Conservation (phyloP, 1,140 invertebrate genomes). For the Formica selysi region DNA sequence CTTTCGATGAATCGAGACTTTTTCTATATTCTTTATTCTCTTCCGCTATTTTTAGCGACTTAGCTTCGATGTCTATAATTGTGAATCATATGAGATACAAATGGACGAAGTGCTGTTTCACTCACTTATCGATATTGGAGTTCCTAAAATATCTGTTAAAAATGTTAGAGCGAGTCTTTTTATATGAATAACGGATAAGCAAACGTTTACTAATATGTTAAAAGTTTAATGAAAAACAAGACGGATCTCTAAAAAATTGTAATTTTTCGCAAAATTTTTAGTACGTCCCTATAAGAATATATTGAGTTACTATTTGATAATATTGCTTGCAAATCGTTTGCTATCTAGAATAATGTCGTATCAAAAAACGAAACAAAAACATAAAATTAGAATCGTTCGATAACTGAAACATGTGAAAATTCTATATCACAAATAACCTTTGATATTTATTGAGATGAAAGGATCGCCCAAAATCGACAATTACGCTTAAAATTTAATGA, state of each 20-base stretch:
- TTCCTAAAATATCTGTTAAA: neutral
- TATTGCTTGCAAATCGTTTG: neutral
- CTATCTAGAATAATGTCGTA: neutral
- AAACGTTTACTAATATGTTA: neutral
- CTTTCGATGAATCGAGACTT: neutral
- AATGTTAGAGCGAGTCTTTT: neutral
- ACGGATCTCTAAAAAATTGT: neutral
- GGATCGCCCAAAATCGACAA: neutral
- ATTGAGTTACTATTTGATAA: neutral
- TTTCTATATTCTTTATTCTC: slow-evolving; percentile 1
- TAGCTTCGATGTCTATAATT: neutral
- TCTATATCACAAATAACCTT: neutral
- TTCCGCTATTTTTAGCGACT: slow-evolving; percentile 7
- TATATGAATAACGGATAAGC: neutral
- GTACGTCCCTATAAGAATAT: neutral
- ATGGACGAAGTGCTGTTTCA: neutral
- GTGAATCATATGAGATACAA: neutral
- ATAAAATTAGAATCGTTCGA: neutral
- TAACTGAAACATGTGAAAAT: neutral
- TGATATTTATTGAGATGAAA: neutral
- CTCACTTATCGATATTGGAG: neutral
- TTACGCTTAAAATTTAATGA: neutral
- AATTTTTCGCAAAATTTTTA: neutral
- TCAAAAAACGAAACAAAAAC: neutral
- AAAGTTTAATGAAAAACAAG: neutral